Conservation (phyloP, 2,113 vertebrate species). For the Corythornis vintsioides region DNA sequence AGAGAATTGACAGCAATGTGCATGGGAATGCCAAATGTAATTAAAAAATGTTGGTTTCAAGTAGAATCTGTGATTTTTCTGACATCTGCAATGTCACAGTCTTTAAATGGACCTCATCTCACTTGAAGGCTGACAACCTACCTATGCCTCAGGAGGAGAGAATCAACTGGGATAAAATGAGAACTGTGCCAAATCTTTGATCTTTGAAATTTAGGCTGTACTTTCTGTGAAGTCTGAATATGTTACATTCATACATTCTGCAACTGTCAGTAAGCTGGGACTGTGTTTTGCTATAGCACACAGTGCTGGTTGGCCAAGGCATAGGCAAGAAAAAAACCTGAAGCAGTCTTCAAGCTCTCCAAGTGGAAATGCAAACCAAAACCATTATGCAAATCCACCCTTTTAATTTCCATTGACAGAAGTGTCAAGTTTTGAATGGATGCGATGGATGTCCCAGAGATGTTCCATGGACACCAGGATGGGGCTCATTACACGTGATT, state of each 20-base stretch:
- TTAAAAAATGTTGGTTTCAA: conserved; percentile 55
- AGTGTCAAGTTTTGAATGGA: not conserved
- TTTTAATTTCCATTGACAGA: not conserved
- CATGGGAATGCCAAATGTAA: conserved; percentile 59
- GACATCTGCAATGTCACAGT: conserved; percentile 41
- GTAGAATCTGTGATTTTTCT: conserved; percentile 50
- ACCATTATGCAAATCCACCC: not conserved
- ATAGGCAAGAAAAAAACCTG: not conserved
- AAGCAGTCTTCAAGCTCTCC: not conserved
- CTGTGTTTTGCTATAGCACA: not conserved
- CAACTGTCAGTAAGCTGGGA: not conserved
- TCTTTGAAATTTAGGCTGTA: not conserved
- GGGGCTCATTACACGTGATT: not conserved
- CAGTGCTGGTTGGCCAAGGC: not conserved
- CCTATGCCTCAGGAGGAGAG: conserved; percentile 2
- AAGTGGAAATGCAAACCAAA: not conserved
- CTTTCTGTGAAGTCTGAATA: not conserved
- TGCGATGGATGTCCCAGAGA: not conserved
- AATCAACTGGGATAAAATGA: not conserved
- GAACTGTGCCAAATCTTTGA: not conserved
- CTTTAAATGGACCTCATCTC: conserved; percentile 57
- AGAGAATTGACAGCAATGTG: conserved; percentile 57
- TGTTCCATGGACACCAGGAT: not conserved
- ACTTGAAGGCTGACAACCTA: conserved; percentile 37
- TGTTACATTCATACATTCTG: not conserved